phyloP scores from a whole-genome alignment of 2,113 vertebrate species.

The Pogonocichla stellata region DNA sequence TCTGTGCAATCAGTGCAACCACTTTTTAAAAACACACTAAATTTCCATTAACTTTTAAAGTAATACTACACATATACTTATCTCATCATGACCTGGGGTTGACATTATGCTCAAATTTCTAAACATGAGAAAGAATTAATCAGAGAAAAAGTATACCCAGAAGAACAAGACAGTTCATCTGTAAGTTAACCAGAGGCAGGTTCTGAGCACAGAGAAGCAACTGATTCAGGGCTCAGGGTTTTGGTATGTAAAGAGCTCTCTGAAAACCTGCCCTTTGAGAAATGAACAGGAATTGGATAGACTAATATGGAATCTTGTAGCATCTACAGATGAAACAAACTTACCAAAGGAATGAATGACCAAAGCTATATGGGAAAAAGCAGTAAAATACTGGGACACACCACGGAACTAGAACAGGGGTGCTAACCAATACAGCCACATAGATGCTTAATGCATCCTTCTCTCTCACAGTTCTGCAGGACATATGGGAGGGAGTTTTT shows the following conservation, averaged over 20 bases:
- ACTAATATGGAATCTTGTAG: not conserved
- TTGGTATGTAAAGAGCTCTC: not conserved
- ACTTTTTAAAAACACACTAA: not conserved
- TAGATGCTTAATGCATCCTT: not conserved
- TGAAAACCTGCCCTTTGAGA: not conserved
- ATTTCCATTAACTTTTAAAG: not conserved
- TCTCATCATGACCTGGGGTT: not conserved
- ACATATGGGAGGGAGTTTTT: not conserved
- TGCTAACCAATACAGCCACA: not conserved
- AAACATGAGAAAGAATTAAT: not conserved
- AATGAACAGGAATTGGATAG: not conserved
- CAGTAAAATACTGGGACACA: not conserved
- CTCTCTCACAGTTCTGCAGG: not conserved
- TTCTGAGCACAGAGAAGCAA: not conserved
- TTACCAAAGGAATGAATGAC: not conserved
- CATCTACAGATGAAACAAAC: not conserved
- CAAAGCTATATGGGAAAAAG: not conserved
- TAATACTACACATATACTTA: not conserved
- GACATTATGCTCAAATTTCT: not conserved
- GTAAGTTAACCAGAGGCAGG: not conserved
- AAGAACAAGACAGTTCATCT: not conserved
- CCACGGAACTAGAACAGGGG: not conserved
- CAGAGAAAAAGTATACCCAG: not conserved
- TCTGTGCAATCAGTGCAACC: not conserved
- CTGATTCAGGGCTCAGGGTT: not conserved